These are phyloP conservation scores for Latrodectus elegans DNA, from an alignment of 2,888 invertebrate species.

Conservation along the genomic window DNA sequence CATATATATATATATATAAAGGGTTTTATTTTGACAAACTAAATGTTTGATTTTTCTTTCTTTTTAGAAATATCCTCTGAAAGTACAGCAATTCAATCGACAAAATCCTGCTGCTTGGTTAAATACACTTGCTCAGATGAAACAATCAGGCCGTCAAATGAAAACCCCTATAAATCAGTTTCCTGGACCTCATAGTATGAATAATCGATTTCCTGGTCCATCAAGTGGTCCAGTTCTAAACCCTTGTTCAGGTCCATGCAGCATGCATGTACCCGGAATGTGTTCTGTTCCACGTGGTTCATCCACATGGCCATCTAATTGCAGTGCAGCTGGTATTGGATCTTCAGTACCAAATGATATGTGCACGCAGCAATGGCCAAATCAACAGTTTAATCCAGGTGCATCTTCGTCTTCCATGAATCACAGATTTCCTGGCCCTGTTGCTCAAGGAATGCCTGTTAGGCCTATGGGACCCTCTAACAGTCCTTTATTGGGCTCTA, in stretches of 20 bases:
- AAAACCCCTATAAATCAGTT: constrained; percentile 58
- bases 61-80: constrained; percentile 90
- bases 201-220: constrained; percentile 61
- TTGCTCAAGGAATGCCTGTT: constrained; percentile 48
- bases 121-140: constrained; percentile 83
- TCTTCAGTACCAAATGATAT: constrained; percentile 53
- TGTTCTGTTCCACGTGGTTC: constrained; percentile 60
- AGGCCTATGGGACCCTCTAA: constrained; percentile 47
- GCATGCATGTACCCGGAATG: constrained; percentile 63
- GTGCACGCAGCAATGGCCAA: constrained; percentile 52
- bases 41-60: constrained; percentile 69
- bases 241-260: constrained; percentile 66
- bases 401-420: constrained; percentile 52
- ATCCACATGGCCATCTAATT: constrained; percentile 42
- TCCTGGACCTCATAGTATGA: constrained; percentile 54
- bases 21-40: too few relatives aligned
- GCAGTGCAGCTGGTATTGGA: constrained; percentile 42
- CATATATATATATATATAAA: too few relatives aligned
- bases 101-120: constrained; percentile 89
- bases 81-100: constrained; percentile 89
- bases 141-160: constrained; percentile 69
- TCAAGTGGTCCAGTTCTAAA: constrained; percentile 47
- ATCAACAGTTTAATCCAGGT: constrained; percentile 56
- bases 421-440: constrained; percentile 38
- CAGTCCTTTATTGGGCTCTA: constrained; percentile 53